These are phyloP conservation scores for Eclectus roratus DNA, from an alignment of 2,113 vertebrate species.

Conservation along the genomic window DNA sequence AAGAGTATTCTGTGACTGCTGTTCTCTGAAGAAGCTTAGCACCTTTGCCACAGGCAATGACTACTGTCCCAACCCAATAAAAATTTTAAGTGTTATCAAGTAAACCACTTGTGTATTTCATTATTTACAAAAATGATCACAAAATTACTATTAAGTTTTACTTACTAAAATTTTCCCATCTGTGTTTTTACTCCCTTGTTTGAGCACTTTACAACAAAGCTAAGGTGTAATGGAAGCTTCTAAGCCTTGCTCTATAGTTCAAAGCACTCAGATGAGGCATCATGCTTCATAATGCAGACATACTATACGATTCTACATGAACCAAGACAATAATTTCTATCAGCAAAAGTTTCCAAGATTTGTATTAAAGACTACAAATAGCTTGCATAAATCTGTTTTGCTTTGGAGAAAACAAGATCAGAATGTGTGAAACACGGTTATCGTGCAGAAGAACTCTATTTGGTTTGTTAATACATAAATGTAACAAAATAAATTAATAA, in stretches of 20 bases:
- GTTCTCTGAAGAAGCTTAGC: not conserved
- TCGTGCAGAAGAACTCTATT: not conserved
- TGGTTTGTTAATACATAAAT: not conserved
- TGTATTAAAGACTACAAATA: not conserved
- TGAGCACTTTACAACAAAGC: not conserved
- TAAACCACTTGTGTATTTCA: not conserved
- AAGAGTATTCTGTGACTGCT: not conserved
- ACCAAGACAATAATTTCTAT: not conserved
- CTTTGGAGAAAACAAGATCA: not conserved
- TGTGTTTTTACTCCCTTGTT: not conserved
- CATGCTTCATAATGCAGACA: not conserved
- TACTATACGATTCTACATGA: accelerated
- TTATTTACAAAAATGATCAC: not conserved
- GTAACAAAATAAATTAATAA: not conserved
- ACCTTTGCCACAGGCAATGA: not conserved
- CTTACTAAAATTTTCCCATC: not conserved
- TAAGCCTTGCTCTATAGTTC: not conserved
- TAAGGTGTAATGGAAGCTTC: not conserved
- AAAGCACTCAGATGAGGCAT: not conserved
- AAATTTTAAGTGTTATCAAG: not conserved
- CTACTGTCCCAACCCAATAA: not conserved
- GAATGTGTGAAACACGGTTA: not conserved
- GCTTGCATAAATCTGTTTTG: not conserved
- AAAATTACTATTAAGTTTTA: not conserved
- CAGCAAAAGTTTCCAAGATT: not conserved